Evolutionary conservation across 1,140 invertebrate genomes (phyloP).

Genomic region (Drosophila sp.): DNA sequence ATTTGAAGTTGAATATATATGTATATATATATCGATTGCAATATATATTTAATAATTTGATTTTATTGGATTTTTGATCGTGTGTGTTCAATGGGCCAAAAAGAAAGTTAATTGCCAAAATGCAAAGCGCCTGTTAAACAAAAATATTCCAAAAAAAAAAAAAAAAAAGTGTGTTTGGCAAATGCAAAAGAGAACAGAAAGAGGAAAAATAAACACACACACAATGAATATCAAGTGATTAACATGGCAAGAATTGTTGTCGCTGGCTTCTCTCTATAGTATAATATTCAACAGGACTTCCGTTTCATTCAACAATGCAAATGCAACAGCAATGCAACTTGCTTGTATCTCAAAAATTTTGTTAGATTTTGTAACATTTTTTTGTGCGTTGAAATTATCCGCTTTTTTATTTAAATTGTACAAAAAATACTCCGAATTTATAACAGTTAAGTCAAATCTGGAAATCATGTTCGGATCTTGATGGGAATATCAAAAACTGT

Average conservation of each 20-base stretch:
- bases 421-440: constrained; percentile 36
- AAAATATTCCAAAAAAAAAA: constrained; percentile 15
- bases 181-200: constrained; percentile 20
- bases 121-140: constrained; percentile 12
- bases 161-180: constrained; percentile 11
- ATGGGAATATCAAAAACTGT: constrained; percentile 9
- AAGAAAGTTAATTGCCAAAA: constrained; percentile 32
- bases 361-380: constrained; percentile 67
- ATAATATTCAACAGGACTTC: constrained; percentile 20
- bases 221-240: constrained; percentile 26
- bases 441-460: constrained; percentile 41
- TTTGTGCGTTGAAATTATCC: constrained; percentile 28
- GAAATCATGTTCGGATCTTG: constrained; percentile 17
- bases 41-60: constrained; percentile 25
- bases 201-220: constrained; percentile 12
- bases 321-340: constrained; percentile 67
- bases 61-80: constrained; percentile 38
- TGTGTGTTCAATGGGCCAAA: constrained; percentile 45
- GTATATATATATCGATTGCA: not conserved
- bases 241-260: constrained; percentile 34
- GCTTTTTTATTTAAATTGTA: constrained; percentile 18
- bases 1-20: constrained; percentile 3
- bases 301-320: constrained; percentile 56
- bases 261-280: constrained; percentile 6
- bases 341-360: constrained; percentile 62